These are phyloP conservation scores for Reticulitermes speratus DNA, from an alignment of 1,140 invertebrate species.

Conservation along the genomic window DNA sequence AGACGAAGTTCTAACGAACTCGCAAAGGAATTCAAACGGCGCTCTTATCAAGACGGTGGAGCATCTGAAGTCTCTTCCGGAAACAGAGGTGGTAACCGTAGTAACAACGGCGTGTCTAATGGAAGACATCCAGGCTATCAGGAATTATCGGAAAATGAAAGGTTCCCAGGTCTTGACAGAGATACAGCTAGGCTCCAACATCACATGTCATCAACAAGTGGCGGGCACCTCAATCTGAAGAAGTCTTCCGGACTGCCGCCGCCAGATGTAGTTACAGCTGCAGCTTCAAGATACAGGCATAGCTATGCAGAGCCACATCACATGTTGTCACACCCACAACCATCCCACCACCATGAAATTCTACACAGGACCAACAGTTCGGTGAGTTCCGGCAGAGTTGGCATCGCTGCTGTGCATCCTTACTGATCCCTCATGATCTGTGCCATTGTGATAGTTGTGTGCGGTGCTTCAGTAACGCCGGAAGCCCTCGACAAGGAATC, in stretches of 20 bases:
- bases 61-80: neutral
- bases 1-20: conserved; percentile 47
- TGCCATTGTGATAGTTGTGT: neutral
- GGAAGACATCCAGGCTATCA: conserved; percentile 44
- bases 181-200: conserved; percentile 50
- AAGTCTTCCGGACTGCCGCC: neutral
- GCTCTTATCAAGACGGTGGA: conserved; percentile 45
- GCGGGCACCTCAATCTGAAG: neutral
- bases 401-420: conserved; percentile 53
- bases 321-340: conserved; percentile 37
- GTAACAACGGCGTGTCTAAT: neutral
- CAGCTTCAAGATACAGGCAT: conserved; percentile 49
- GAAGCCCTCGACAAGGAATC: neutral
- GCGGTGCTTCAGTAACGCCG: neutral
- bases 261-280: neutral
- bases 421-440: conserved; percentile 44
- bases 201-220: neutral
- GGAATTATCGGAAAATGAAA: conserved; percentile 54
- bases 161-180: conserved; percentile 56
- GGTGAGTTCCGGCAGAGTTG: conserved; percentile 48
- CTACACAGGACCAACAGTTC: conserved; percentile 45
- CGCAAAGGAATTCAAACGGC: conserved; percentile 49
- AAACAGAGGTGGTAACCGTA: neutral
- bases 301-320: conserved; percentile 52
- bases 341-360: conserved; percentile 40